Conservation (phyloP, 2,797 vertebrate genomes). For the Mus minutoides region DNA sequence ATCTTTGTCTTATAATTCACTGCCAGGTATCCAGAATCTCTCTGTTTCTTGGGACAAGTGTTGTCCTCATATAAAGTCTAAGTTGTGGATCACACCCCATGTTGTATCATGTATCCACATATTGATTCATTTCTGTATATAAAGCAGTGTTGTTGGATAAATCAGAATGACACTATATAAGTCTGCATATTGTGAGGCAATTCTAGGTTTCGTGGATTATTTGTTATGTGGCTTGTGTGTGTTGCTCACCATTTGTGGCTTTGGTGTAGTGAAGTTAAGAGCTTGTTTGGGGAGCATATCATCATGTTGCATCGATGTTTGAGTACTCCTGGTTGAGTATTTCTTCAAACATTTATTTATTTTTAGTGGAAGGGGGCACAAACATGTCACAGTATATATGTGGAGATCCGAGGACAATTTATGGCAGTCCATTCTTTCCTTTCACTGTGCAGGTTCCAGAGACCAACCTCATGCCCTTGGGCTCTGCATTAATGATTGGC, state of each 20-base stretch:
- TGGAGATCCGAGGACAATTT: background rate
- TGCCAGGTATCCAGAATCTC: background rate
- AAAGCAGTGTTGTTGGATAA: background rate
- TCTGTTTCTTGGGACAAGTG: background rate
- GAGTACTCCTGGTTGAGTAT: background rate
- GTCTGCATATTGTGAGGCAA: background rate
- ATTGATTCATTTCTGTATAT: background rate
- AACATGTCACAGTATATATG: background rate
- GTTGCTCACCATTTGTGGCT: background rate
- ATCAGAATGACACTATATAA: background rate
- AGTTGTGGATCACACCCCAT: background rate
- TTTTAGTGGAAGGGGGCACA: background rate
- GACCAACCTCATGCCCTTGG: background rate
- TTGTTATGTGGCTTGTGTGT: background rate
- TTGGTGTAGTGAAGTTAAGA: background rate
- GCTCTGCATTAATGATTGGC: too few relatives aligned
- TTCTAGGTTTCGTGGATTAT: background rate
- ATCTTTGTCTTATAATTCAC: background rate
- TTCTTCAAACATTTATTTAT: background rate
- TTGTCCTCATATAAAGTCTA: background rate
- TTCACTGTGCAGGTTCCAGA: background rate
- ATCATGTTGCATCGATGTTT: background rate
- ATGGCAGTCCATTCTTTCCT: background rate
- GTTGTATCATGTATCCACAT: background rate
- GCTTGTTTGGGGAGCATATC: background rate